A percentile compares a stretch with the other conserved stretches of the same genome.
These are phyloP conservation scores for Psococerastis gibbosa DNA, from an alignment of 2,888 invertebrate species.

Conservation along the genomic window DNA sequence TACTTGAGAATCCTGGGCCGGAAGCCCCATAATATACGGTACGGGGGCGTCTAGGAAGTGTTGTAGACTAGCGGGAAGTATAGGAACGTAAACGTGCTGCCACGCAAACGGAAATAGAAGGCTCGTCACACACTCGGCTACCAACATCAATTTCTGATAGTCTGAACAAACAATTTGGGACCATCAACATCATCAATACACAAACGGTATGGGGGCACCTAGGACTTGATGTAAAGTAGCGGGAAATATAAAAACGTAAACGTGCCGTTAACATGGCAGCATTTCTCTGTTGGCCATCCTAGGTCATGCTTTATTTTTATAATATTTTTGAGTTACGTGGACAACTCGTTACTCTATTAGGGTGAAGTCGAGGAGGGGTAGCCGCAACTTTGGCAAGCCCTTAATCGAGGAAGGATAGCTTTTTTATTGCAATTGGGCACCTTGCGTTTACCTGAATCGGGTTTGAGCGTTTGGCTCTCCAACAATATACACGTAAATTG, in stretches of 20 bases:
- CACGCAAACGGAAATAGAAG: conserved; percentile 88
- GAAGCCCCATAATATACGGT: conserved; percentile 93
- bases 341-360: conserved; percentile 72
- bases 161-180: too few relatives aligned
- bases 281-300: too few relatives aligned
- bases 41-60: conserved; percentile 98
- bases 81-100: conserved; percentile 99
- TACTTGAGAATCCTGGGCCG: conserved; percentile 27
- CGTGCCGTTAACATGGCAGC: conserved; percentile 99
- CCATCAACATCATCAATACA: too few relatives aligned
- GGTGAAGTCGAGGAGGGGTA: conserved; percentile 89
- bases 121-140: conserved; percentile 82
- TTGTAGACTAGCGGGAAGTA: conserved; percentile 81
- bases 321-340: conserved; percentile 70
- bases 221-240: conserved; percentile 88
- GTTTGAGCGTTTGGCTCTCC: conserved; percentile 89
- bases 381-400: too few relatives aligned
- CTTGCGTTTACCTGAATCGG: conserved; percentile 88
- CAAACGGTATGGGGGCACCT: conserved; percentile 98
- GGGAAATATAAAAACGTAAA: conserved; percentile 96
- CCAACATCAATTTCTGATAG: conserved; percentile 87
- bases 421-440: too few relatives aligned
- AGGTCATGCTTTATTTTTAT: too few relatives aligned
- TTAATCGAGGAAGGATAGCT: too few relatives aligned
- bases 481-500: conserved; percentile 86